Evolutionary conservation across 2,113 vertebrate genomes (phyloP), one percentile per base, ranked within the genome.

Genomic region (Sebastes fasciatus): DNA sequence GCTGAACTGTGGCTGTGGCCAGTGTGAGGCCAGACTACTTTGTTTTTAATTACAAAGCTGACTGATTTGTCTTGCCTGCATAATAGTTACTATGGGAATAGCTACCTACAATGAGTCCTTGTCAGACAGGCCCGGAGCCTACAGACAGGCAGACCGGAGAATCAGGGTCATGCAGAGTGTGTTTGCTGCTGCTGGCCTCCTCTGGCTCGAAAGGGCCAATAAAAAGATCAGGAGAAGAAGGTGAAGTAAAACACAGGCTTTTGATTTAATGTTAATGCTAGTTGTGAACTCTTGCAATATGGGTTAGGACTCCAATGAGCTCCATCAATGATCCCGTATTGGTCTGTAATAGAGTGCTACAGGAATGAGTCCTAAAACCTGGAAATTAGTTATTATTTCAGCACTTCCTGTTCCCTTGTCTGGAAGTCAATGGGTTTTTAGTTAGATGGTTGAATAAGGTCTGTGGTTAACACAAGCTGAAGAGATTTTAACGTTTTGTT

Each of bases 71-170:
- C 74, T 52, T 16, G 61, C 67, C 74, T 68, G 60, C 49, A 42
- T 91, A 70, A 89, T n/a, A 19, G 78, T 21, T 45, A 16, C 75
- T 52, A 57, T 76, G 88, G 90, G 90, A 90, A 68, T 48, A 48
- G 71, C 46, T 40, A 23, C 69, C 77, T 71, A 89, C 88, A 94
- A 87, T 71, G 82, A 86, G 70, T 65, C 88, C 77, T 86, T 91
- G 90, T 92, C 46, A 75, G 58, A 72, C 45, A 51, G 70, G 49
- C 51, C 43, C 16, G 73, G 68, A 65, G 80, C 45, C 80, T 63
- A 62, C 49, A 67, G 62, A 81, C 67, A 61, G 45, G 12, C n/a
- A 60, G 77, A 70, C 49, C 48, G 19, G 74, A 45, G 62, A 74
- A 65, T 66, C 57, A 2, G 74, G 81, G 86, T 91, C 89, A 77